A percentile compares a stretch with the other conserved stretches of the same genome.
Conservation (phyloP, 2,797 vertebrate genomes). For the Carapus acus region DNA sequence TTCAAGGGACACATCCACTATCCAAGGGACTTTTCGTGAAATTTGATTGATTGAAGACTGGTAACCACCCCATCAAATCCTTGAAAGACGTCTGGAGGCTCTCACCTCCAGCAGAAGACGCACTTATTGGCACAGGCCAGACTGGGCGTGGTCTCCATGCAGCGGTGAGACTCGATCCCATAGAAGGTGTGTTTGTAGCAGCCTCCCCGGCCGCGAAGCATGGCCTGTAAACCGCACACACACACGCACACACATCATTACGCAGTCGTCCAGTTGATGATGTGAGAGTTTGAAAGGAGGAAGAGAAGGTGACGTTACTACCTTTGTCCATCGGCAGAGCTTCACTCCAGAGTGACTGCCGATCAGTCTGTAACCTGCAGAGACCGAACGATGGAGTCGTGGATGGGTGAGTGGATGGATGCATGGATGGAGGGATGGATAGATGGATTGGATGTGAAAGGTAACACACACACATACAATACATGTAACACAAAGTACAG, state of each 20-base stretch:
- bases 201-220: constrained; percentile 91
- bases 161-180: constrained; percentile 92
- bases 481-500: too few relatives aligned
- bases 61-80: too few relatives aligned
- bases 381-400: constrained; percentile 12
- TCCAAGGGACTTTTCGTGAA: too few relatives aligned
- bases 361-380: constrained; percentile 87
- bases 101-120: constrained; percentile 95
- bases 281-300: neutral
- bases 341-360: constrained; percentile 96
- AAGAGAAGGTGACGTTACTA: constrained; percentile 46
- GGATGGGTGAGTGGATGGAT: too few relatives aligned
- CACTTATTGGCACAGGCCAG: constrained; percentile 96
- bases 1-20: too few relatives aligned
- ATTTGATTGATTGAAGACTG: too few relatives aligned
- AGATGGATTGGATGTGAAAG: too few relatives aligned
- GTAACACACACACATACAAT: neutral
- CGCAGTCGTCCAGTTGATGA: too few relatives aligned
- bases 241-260: too few relatives aligned
- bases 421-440: too few relatives aligned
- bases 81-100: neutral
- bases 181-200: constrained; percentile 98
- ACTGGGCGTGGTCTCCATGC: constrained; percentile 95
- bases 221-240: constrained; percentile 78
- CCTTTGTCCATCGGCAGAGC: constrained; percentile 97